Evolutionary conservation across 2,888 invertebrate genomes (phyloP).

Genomic region (Nesidiocoris tenuis): DNA sequence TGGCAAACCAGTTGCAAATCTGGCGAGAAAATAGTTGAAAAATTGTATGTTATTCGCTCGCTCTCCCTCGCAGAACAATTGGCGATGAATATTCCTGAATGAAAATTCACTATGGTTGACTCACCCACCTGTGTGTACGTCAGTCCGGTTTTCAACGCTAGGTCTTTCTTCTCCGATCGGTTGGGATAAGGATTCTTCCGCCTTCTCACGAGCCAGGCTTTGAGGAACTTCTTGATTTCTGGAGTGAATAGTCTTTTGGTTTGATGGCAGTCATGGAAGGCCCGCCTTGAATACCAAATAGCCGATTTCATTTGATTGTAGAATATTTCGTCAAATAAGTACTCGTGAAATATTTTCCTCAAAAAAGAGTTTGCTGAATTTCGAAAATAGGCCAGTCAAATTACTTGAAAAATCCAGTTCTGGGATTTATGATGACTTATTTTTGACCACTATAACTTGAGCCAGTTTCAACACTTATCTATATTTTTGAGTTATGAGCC

Average conservation of each 20-base stretch:
- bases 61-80: too few relatives aligned
- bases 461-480: too few relatives aligned
- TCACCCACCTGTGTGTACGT: constrained; percentile 71
- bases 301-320: not conserved
- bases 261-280: constrained; percentile 47
- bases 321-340: too few relatives aligned
- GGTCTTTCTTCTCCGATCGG: constrained; percentile 71
- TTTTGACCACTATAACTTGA: too few relatives aligned
- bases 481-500: too few relatives aligned
- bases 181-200: constrained; percentile 78
- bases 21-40: constrained; percentile 52
- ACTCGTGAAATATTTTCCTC: too few relatives aligned
- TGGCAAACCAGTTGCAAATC: constrained; percentile 82
- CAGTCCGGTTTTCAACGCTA: constrained; percentile 71
- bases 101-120: too few relatives aligned
- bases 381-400: too few relatives aligned
- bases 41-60: not conserved
- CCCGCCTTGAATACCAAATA: constrained; percentile 43
- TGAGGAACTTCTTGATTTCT: constrained; percentile 73
- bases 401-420: too few relatives aligned
- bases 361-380: too few relatives aligned
- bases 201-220: constrained; percentile 73
- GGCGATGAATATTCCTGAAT: too few relatives aligned
- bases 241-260: constrained; percentile 74
- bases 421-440: too few relatives aligned